Evolutionary conservation across 2,888 invertebrate genomes (phyloP).

Genomic region (Argyresthia goedartella): DNA sequence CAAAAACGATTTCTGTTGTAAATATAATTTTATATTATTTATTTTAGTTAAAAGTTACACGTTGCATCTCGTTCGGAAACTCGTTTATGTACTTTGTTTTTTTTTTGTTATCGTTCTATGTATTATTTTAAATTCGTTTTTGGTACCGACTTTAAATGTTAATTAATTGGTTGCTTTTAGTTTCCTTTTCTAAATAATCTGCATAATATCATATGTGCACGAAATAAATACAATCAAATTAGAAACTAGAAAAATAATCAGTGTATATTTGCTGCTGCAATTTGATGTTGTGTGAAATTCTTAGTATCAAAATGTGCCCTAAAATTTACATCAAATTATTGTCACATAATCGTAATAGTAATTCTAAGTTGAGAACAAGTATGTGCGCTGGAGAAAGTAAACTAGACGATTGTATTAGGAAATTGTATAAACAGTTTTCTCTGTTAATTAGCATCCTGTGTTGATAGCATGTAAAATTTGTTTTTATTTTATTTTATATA

Average conservation of each 20-base stretch:
- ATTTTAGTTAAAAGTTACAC: conserved; percentile 17
- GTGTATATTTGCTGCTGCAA: not conserved
- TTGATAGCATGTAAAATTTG: conserved; percentile 66
- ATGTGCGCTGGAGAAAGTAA: conserved; percentile 25
- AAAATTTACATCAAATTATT: conserved; percentile 61
- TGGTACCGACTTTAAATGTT: conserved; percentile 21
- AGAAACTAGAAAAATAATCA: too few species aligned
- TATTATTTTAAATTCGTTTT: conserved; percentile 21
- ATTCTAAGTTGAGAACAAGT: conserved; percentile 30
- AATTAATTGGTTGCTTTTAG: conserved; percentile 44
- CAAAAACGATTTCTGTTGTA: conserved; percentile 2
- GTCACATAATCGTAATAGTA: conserved; percentile 22
- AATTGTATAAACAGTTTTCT: conserved; percentile 65
- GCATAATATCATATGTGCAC: conserved; percentile 1
- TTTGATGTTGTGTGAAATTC: not conserved
- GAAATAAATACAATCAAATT: too few species aligned
- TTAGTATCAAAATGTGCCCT: conserved; percentile 28
- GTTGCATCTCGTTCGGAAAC: conserved; percentile 41
- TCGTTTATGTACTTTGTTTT: conserved; percentile 36
- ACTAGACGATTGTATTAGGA: conserved; percentile 47
- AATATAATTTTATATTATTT: conserved; percentile 11
- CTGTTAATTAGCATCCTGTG: conserved; percentile 52
- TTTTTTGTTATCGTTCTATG: conserved; percentile 50
- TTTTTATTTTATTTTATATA: conserved; percentile 43
- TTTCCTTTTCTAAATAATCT: conserved; percentile 27